Percentiles rank a stretch among this genome's conserved stretches.
Evolutionary conservation across 2,113 vertebrate genomes (phyloP).

Genomic region (Chaetodon auriga): DNA sequence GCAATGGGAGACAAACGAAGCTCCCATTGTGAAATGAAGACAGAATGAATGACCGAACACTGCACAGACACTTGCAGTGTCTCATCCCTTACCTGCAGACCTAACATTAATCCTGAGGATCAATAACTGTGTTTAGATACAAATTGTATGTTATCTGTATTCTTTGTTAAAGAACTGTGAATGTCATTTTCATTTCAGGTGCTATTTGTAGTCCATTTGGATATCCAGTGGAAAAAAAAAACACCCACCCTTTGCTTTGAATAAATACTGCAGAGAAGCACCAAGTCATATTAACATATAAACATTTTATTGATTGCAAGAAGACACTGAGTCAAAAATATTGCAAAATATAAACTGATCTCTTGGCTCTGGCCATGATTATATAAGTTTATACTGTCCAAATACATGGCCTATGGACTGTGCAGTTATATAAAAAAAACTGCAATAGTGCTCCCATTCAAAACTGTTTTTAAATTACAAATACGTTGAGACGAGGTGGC

Average conservation of each 20-base stretch:
- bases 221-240: not conserved
- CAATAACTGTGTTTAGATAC: not conserved
- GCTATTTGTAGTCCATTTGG: not conserved
- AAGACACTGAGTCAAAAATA: not conserved
- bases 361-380: not conserved
- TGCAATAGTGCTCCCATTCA: constrained; percentile 19
- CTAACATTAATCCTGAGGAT: not conserved
- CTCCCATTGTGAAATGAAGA: not conserved
- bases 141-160: constrained; percentile 10
- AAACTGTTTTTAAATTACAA: constrained; percentile 45
- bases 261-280: not conserved
- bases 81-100: constrained; percentile 19
- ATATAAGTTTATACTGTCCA: not conserved
- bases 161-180: not conserved
- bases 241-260: not conserved
- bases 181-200: constrained; percentile 8
- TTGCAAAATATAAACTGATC: not conserved
- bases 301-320: not conserved
- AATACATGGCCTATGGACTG: constrained; percentile 30
- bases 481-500: constrained; percentile 12
- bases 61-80: not conserved
- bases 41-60: not conserved
- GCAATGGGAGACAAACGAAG: not conserved
- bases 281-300: not conserved
- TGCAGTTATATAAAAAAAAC: constrained; percentile 37